Percentiles rank a stretch among this genome's conserved stretches.
phyloP scores from a whole-genome alignment of 2,888 invertebrate species.

The Euphydryas editha region DNA sequence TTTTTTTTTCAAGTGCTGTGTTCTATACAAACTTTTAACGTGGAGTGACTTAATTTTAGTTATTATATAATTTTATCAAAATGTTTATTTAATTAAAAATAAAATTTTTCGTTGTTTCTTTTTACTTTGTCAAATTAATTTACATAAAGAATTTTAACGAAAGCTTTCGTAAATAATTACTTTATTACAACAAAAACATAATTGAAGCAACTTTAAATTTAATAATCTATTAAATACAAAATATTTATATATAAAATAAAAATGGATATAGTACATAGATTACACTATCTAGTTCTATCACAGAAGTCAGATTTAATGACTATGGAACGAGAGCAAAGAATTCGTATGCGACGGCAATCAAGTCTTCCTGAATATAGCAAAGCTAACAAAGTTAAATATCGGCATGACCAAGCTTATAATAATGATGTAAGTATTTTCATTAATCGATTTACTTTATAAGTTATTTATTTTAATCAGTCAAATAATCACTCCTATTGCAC shows the following conservation, averaged over 20 bases:
- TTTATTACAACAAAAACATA: background rate
- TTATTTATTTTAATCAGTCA: background rate
- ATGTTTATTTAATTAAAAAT: background rate
- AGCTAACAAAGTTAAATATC: conserved; percentile 69
- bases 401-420: conserved; percentile 74
- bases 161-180: background rate
- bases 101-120: background rate
- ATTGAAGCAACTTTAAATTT: background rate
- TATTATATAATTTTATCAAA: background rate
- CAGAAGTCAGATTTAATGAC: conserved; percentile 81
- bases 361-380: conserved; percentile 79
- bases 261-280: conserved; percentile 79
- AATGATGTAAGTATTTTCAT: conserved; percentile 69
- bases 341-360: conserved; percentile 76
- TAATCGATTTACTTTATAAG: background rate
- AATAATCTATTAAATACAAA: background rate
- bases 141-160: background rate
- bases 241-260: background rate
- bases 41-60: background rate
- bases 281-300: conserved; percentile 78
- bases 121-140: background rate
- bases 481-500: too few relatives aligned
- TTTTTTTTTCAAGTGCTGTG: background rate
- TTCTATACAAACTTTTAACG: background rate
- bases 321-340: conserved; percentile 77